Evolutionary conservation across 2,888 invertebrate species (phyloP).

Genomic region (Pseudococcus viburni): DNA sequence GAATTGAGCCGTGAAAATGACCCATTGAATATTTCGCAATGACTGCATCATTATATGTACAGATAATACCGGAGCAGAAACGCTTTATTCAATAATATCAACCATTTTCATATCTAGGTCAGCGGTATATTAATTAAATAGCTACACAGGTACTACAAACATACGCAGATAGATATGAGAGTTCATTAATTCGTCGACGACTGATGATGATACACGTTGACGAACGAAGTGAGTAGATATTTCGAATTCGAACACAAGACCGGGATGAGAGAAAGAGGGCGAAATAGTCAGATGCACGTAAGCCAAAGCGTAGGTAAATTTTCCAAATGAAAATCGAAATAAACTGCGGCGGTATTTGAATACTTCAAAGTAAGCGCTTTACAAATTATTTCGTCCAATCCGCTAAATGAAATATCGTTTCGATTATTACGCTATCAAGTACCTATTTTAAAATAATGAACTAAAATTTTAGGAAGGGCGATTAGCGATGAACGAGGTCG

Average conservation of each 20-base stretch:
- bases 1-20: conserved; percentile 37
- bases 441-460: conserved; percentile 35
- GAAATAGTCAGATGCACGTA: conserved; percentile 27
- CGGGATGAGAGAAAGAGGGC: background rate
- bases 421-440: conserved; percentile 22
- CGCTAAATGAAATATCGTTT: conserved; percentile 40
- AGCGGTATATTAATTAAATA: conserved; percentile 51
- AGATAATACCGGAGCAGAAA: conserved; percentile 15
- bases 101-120: conserved; percentile 54
- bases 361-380: conserved; percentile 43
- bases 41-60: conserved; percentile 37
- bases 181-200: conserved; percentile 47
- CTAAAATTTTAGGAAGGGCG: background rate
- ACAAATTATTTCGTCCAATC: conserved; percentile 30
- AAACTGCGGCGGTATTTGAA: conserved; percentile 32
- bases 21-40: conserved; percentile 24
- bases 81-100: conserved; percentile 44
- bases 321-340: conserved; percentile 37
- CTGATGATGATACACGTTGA: background rate
- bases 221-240: background rate
- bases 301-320: background rate
- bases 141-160: conserved; percentile 33
- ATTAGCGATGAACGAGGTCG: background rate
- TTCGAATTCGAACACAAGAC: background rate
- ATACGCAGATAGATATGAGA: conserved; percentile 39